Conservation (phyloP, 2,888 invertebrate genomes). For the Leucophenga montana region DNA sequence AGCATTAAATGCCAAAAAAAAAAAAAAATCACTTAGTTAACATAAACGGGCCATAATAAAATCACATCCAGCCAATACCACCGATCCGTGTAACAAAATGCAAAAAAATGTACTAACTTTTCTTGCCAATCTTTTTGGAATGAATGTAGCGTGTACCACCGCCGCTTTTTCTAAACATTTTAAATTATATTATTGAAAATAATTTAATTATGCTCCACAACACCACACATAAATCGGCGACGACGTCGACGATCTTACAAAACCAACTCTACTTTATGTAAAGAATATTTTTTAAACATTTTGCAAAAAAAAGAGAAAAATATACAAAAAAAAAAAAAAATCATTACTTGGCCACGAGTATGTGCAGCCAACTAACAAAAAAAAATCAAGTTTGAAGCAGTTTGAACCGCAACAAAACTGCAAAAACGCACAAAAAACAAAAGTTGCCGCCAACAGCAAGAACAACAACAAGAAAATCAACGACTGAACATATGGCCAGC, state of each 20-base stretch:
- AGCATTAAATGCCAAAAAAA: no score
- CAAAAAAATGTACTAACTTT: slow-evolving; percentile 51
- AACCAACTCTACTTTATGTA: neutral
- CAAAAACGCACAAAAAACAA: slow-evolving; percentile 34
- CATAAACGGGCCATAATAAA: no score
- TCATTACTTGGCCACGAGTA: slow-evolving; percentile 36
- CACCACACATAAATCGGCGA: no score
- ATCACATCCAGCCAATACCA: no score
- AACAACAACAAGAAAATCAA: slow-evolving; percentile 27
- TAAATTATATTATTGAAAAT: neutral
- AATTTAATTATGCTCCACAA: neutral
- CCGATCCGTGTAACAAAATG: no score
- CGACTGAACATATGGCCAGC: slow-evolving; percentile 20
- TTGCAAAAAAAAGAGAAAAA: slow-evolving; percentile 18
- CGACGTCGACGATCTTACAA: neutral
- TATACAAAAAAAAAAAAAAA: slow-evolving; percentile 24
- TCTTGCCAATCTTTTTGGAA: slow-evolving; percentile 37
- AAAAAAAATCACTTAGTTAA: no score
- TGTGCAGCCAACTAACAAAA: slow-evolving; percentile 36
- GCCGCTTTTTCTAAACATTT: slow-evolving; percentile 17
- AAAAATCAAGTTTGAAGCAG: slow-evolving; percentile 61
- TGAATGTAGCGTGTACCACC: slow-evolving; percentile 30
- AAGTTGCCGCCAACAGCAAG: slow-evolving; percentile 14
- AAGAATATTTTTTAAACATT: slow-evolving; percentile 24
- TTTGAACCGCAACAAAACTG: slow-evolving; percentile 52